Conservation (phyloP, 2,888 invertebrate species). For the Idaea straminata region DNA sequence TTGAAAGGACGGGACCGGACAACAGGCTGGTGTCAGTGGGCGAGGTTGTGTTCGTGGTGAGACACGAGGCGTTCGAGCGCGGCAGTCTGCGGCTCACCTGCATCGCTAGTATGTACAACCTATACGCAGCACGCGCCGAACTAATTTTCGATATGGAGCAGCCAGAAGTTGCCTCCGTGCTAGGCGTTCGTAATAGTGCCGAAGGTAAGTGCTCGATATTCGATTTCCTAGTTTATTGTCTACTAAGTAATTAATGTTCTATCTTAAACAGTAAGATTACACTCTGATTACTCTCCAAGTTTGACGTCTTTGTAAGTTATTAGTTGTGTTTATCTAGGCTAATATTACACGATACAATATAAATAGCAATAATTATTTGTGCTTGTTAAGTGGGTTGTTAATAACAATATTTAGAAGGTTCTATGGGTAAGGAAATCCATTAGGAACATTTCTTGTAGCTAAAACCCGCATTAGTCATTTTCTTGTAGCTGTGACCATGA, state of each 20-base stretch:
- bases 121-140: slow-evolving; percentile 82
- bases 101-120: slow-evolving; percentile 84
- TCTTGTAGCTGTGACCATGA: neutral
- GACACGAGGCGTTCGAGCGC: slow-evolving; percentile 82
- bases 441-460: no score
- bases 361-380: neutral
- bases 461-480: neutral
- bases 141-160: slow-evolving; percentile 86
- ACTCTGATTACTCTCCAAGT: neutral
- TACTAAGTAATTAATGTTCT: neutral
- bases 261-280: neutral
- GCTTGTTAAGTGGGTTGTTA: neutral
- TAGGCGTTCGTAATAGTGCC: slow-evolving; percentile 84
- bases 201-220: slow-evolving; percentile 65
- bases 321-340: neutral
- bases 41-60: slow-evolving; percentile 82
- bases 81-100: slow-evolving; percentile 84
- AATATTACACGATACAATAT: neutral
- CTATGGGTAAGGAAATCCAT: neutral
- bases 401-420: neutral
- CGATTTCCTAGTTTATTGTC: slow-evolving; percentile 15
- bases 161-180: slow-evolving; percentile 86
- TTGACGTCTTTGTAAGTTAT: neutral
- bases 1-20: slow-evolving; percentile 67
- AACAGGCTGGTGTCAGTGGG: slow-evolving; percentile 66